Conservation (phyloP, 2,113 vertebrate species). For the Herpailurus yagouaroundi region DNA sequence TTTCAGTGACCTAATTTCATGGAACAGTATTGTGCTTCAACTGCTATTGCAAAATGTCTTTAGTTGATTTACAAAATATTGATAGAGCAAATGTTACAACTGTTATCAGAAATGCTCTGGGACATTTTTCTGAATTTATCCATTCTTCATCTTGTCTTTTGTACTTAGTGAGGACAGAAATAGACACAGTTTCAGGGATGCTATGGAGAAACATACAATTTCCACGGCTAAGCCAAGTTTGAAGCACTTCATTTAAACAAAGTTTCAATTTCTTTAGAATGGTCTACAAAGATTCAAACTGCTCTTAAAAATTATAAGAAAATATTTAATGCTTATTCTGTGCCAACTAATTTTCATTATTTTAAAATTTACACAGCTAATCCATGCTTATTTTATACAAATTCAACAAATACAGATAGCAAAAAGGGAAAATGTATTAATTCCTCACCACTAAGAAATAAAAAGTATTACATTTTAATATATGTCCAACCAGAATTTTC, state of each 20-base stretch:
- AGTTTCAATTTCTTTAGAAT: neutral
- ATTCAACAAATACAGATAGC: neutral
- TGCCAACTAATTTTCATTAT: neutral
- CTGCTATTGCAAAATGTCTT: slow-evolving; percentile 36
- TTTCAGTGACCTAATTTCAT: slow-evolving; percentile 54
- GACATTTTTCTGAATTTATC: neutral
- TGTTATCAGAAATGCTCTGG: neutral
- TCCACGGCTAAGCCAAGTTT: neutral
- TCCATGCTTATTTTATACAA: neutral
- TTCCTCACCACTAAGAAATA: neutral
- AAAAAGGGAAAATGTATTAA: neutral
- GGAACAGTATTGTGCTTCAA: neutral
- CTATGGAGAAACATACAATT: neutral
- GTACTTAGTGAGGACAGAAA: neutral
- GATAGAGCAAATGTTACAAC: neutral
- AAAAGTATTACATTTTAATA: neutral
- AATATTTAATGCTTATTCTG: neutral
- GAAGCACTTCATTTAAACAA: neutral
- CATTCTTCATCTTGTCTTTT: slow-evolving; percentile 34
- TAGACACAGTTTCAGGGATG: neutral
- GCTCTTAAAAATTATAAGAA: neutral
- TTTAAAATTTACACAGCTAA: neutral
- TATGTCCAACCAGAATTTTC: neutral
- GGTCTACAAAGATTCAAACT: neutral
- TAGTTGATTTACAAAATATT: slow-evolving; percentile 32